Evolutionary conservation across 2,888 invertebrate species (phyloP), one percentile per base, ranked within the genome.

Genomic region (Nephrocerus scutellatus): DNA sequence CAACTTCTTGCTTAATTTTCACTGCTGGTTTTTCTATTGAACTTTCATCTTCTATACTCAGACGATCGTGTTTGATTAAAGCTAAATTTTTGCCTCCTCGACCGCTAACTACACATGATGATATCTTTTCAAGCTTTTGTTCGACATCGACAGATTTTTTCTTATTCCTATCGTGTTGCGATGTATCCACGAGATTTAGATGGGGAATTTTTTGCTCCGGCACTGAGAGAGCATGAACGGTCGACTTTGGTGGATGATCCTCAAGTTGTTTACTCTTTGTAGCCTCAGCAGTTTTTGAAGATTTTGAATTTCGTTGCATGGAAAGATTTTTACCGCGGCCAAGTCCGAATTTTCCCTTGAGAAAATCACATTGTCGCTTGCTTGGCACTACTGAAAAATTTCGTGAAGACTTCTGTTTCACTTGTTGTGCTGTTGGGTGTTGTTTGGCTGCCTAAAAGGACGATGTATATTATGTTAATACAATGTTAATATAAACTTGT

Each of bases 301-400:
- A 16, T 13, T 33, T 33, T 9, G n/a, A 18, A 4, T 18, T 16
- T 7, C 32, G 38, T 12, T 32, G 26, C 10, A 14, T 6, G 14
- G 31, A 36, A 21, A 9, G 30, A 15, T 55, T 44, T 44, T 66
- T 63, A 4, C 50, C 54, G 40, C 53, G 54, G 3, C 54, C 57
- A n/a, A 57, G 35, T 7, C 56, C 57, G 24, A 49, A 55, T 52
- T 54, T 66, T 44, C 44, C 58, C 35, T 62, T 63, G 0, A 63
- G 48, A 10, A 63, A 48, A 5, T 60, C 56, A 23, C 55, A 53
- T 43, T 63, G 66, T 9, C 59, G 59, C 36, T 63, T 63, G 30
- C 49, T 63, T 15, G 66, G 65, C 20, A 64, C 52, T 30, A 64
- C 38, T 4, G 60, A 53, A 32, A 64, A 55, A 29, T 51, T 60